Evolutionary conservation across 2,113 vertebrate genomes (phyloP), one percentile per base, ranked within the genome.

Genomic region (Pteropus alecto): DNA sequence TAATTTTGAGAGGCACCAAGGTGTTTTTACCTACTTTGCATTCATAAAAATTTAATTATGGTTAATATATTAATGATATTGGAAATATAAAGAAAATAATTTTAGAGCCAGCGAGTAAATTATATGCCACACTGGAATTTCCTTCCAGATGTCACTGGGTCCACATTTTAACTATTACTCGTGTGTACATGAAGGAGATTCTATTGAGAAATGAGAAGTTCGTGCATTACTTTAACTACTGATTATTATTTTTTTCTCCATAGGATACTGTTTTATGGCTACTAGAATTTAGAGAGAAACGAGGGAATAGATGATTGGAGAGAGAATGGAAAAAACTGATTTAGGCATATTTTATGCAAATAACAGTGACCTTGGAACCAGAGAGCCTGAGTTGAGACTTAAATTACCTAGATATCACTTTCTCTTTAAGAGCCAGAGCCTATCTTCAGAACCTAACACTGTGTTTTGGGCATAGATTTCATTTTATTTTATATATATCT

Each of bases 61-160:
- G 74, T 48, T 93, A 94, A 97, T 92, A 95, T 93, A 89, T 73
- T 89, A 95, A 96, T 76, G 26, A 96, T 84, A 88, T 73, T 46
- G 91, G 84, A 96, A 95, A 90, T 92, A 93, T 7, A 90, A 21
- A 90, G 70, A 70, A 89, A 86, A 65, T 74, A 70, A 60, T 93
- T 89, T 91, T 65, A 95, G 24, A 87, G 38, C 8, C 43, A 93
- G 78, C 58, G 51, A 91, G 30, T 79, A 63, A 85, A 91, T 91
- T 94, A 93, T 58, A 70, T 38, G 24, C 24, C 38, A 63, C n/a
- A 51, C 3, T 93, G 51, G 63, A 76, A 86, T 97, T 97, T 94
- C 71, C 81, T 94, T 91, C 43, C 58, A 83, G 74, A 70, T 71
- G 68, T 87, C 86, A n/a, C 43, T 79, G 78, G 33, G 19, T 82